Evolutionary conservation across 2,113 vertebrate genomes (phyloP), one percentile per base, ranked within the genome.

Genomic region (Podocnemis expansa): DNA sequence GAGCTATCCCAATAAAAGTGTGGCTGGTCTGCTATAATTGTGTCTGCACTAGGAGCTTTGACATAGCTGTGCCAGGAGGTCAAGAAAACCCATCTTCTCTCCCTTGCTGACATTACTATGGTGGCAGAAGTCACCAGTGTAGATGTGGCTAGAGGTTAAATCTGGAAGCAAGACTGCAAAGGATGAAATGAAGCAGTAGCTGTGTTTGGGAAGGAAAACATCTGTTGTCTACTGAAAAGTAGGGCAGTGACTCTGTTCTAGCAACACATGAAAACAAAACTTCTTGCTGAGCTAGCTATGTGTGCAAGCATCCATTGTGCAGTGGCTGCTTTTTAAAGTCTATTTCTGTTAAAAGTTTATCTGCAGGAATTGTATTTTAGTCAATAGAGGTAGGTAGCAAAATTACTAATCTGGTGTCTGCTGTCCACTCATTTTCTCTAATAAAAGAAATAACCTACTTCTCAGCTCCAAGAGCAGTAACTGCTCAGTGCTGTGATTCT

Each of bases 381-480:
- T n/a, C 94, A 92, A 94, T 81, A 93, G 90, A 83, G n/a, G 80
- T 80, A 95, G 93, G 96, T 73, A 2, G 76, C 22, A 13, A 90
- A 31, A 90, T 95, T 73, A 89, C 83, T 94, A 78, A 80, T 70
- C 56, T 75, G 31, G 52, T 93, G 45, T 2, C 19, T 5, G 0
- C 10, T 90, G 17, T 52, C 24, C n/a, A 80, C 75, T 80, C 58
- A 56, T 96, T 95, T 96, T 29, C 29, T 83, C 27, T 82, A 89
- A 78, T 43, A 94, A 94, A 92, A 21, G 54, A 90, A 90, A 80
- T 60, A 84, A 84, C 17, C 34, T 84, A 12, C 7, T 93, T 92
- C 21, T 92, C 25, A 79, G 80, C 17, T 83, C 24, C 27, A 73
- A 6, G 38, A 73, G 24, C 63, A 87, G 43, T 92, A 89, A 67